Base-by-base conservation (phyloP, 2,888 invertebrate species). In the Idaea aversata region DNA sequence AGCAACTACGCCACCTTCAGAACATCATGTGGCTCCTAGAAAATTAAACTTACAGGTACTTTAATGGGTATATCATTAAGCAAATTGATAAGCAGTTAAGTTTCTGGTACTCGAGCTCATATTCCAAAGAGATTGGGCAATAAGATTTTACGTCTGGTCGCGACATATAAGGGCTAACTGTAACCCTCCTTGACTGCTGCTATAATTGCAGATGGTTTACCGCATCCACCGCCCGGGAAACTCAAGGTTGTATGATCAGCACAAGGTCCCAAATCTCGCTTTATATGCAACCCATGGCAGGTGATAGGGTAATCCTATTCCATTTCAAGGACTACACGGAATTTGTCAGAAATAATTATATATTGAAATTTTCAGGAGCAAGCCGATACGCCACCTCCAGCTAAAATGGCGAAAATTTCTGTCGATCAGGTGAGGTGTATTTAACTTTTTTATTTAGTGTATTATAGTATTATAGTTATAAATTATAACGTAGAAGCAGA, bases 321-420 rank as follows among this genome's bases (percentile, higher is more conserved):
- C 25, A 25, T 25, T 25, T 25, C 25, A 25, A 25, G 25, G 25
- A 25, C 25, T 1, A 25, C 25, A 25, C 25, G 47, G 7, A 10
- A 47, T 47, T 47, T 10, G 10, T 63, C n/a, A 34, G 3, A 61
- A n/a, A 2, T 25, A 2, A 25, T 2, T 67, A 58, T 62, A 65
- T 59, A 67, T 58, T 16, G 34, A 25, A 59, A 58, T 60, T 80
- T 76, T 0, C 70, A 92, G 93, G 92, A 91, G 0, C 82, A 88
- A 74, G 77, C 69, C 0, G 91, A 90, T 3, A 91, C 91, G 0
- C 92, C 91, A 2, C 91, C 70, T 4, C 72, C 93, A 0, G 65
- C 88, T 0, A 93, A 93, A 80, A 87, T 90, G 67, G 78, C 86
- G 0, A 90, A 88, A 71, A 63, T 84, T 1, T 77, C 82, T 0